These are phyloP conservation scores for Triops longicaudatus DNA, from an alignment of 1,140 invertebrate species.

Conservation along the genomic window DNA sequence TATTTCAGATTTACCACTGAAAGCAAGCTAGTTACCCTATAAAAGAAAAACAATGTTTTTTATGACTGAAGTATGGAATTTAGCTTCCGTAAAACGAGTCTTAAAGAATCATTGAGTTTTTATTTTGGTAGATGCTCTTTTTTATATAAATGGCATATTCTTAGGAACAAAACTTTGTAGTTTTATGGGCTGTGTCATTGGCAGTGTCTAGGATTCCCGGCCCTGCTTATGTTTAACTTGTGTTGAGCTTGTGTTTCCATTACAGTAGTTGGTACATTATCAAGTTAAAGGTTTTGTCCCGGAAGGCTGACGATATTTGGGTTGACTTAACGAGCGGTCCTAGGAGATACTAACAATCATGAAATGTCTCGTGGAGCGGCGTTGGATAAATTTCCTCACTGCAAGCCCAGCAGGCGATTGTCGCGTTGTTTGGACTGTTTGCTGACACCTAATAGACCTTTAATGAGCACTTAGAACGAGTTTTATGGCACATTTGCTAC, in stretches of 20 bases:
- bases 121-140: too few species aligned
- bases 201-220: too few species aligned
- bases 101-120: too few species aligned
- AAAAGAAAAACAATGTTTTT: too few species aligned
- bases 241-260: neutral
- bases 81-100: too few species aligned
- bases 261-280: neutral
- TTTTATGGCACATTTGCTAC: slow-evolving; percentile 12
- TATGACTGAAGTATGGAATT: too few species aligned
- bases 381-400: neutral
- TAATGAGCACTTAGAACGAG: neutral
- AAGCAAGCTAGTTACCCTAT: too few species aligned
- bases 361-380: neutral
- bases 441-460: neutral
- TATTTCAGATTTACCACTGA: too few species aligned
- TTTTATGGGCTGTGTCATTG: too few species aligned
- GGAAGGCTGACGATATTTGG: neutral
- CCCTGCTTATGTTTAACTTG: too few species aligned
- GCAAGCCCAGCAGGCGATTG: slow-evolving; percentile 9
- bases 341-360: neutral
- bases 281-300: neutral
- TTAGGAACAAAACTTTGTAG: too few species aligned
- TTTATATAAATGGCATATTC: too few species aligned
- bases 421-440: slow-evolving; percentile 11
- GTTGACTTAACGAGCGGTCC: neutral